Percentiles rank a stretch among this genome's conserved stretches.
These are phyloP conservation scores for Camponotus vicinus DNA, from an alignment of 1,140 invertebrate genomes.

Conservation along the genomic window DNA sequence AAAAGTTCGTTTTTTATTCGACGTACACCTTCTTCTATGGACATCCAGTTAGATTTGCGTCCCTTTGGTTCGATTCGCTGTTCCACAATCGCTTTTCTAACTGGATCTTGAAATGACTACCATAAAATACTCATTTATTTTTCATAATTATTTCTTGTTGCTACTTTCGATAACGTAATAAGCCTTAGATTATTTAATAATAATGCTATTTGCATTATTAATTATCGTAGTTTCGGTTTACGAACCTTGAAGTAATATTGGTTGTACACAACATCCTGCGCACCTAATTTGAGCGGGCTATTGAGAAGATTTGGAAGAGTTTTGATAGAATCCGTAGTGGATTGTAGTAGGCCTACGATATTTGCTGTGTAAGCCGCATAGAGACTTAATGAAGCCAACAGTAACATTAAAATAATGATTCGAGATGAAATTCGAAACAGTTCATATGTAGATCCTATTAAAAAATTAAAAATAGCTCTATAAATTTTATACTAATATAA, in stretches of 20 bases:
- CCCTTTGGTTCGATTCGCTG: conserved; percentile 88
- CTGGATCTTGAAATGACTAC: conserved; percentile 84
- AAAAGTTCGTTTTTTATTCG: conserved; percentile 87
- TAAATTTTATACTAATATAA: not conserved
- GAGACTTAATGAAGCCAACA: conserved; percentile 79
- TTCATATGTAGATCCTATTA: conserved; percentile 77
- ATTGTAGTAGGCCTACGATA: conserved; percentile 89
- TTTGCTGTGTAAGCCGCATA: conserved; percentile 90
- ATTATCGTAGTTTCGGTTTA: not conserved
- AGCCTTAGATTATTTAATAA: no score
- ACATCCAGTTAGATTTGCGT: conserved; percentile 85
- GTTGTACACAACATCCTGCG: conserved; percentile 88
- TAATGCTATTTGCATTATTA: not conserved
- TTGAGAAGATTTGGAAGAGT: conserved; percentile 87
- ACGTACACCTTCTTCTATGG: conserved; percentile 87
- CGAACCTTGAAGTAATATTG: conserved; percentile 89
- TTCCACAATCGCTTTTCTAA: conserved; percentile 87
- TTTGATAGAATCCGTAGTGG: conserved; percentile 88
- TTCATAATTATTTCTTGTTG: not conserved
- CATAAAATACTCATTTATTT: conserved; percentile 11
- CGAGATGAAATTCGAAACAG: conserved; percentile 74
- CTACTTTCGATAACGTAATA: no score
- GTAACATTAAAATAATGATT: conserved; percentile 77
- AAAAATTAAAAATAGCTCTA: not conserved
- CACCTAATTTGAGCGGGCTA: conserved; percentile 88